These are phyloP conservation scores for Malurus splendens DNA, from an alignment of 2,797 vertebrate species.

Conservation along the genomic window DNA sequence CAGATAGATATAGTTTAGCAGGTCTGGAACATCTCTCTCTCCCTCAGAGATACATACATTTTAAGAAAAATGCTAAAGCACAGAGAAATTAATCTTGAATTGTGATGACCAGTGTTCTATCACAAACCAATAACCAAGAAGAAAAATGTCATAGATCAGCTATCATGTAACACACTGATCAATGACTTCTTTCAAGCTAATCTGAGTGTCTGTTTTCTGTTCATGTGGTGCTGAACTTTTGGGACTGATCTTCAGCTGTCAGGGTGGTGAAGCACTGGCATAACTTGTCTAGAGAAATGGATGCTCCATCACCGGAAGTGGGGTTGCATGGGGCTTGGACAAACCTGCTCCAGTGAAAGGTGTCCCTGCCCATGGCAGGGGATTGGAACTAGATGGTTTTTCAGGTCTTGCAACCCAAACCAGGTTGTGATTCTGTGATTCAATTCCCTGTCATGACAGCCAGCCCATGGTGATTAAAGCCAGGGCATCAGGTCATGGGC, in stretches of 20 bases:
- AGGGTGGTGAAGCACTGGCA: not conserved
- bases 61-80: not conserved
- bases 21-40: not conserved
- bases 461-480: not conserved
- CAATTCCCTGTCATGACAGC: not conserved
- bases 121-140: not conserved
- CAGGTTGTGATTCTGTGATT: not conserved
- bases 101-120: not conserved
- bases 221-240: not conserved
- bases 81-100: not conserved
- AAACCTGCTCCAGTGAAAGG: not conserved
- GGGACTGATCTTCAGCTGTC: not conserved
- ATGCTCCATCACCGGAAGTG: not conserved
- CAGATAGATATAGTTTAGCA: not conserved
- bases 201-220: not conserved
- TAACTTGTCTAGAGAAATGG: not conserved
- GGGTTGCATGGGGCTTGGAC: not conserved
- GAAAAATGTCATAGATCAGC: not conserved
- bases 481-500: not conserved
- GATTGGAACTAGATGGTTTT: not conserved
- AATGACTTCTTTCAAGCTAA: not conserved
- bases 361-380: not conserved
- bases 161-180: not conserved
- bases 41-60: not conserved
- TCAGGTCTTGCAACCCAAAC: not conserved